phyloP scores from a whole-genome alignment of 2,797 vertebrate genomes.

The Loris lydekkerianus region DNA sequence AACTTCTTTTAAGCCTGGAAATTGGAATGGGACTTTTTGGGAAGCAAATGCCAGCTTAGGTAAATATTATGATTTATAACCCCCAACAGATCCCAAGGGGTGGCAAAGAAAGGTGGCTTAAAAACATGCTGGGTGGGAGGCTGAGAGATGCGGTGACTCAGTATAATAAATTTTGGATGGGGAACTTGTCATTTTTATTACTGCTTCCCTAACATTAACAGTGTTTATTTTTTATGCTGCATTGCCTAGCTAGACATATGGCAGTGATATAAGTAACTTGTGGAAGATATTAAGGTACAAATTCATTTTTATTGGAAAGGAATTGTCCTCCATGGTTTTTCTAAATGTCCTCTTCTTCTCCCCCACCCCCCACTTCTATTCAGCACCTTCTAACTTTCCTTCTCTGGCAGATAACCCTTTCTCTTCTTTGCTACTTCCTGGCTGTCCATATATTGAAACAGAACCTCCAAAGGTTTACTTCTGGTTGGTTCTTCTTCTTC shows the following conservation, averaged over 20 bases:
- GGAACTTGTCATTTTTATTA: constrained; percentile 62
- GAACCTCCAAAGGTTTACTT: neutral
- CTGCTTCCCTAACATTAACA: constrained; percentile 44
- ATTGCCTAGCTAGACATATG: constrained; percentile 47
- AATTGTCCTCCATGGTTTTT: neutral
- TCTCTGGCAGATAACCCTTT: neutral
- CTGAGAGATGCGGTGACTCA: neutral
- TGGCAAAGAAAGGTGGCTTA: neutral
- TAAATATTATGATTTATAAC: constrained; percentile 63
- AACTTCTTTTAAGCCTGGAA: constrained; percentile 53
- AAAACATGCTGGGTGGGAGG: neutral
- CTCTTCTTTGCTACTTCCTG: neutral
- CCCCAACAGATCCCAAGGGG: neutral
- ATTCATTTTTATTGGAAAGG: constrained; percentile 53
- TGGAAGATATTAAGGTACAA: neutral
- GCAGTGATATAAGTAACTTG: constrained; percentile 25
- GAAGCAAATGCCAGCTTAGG: constrained; percentile 48
- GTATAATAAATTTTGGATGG: neutral
- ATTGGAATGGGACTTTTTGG: constrained; percentile 29
- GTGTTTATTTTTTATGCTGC: constrained; percentile 38
- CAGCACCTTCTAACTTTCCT: neutral
- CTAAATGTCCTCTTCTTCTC: neutral
- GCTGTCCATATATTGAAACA: neutral
- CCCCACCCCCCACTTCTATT: neutral
- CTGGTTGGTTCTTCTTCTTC: neutral